Evolutionary conservation across 2,113 vertebrate genomes (phyloP).

Genomic region (Nibea albiflora): DNA sequence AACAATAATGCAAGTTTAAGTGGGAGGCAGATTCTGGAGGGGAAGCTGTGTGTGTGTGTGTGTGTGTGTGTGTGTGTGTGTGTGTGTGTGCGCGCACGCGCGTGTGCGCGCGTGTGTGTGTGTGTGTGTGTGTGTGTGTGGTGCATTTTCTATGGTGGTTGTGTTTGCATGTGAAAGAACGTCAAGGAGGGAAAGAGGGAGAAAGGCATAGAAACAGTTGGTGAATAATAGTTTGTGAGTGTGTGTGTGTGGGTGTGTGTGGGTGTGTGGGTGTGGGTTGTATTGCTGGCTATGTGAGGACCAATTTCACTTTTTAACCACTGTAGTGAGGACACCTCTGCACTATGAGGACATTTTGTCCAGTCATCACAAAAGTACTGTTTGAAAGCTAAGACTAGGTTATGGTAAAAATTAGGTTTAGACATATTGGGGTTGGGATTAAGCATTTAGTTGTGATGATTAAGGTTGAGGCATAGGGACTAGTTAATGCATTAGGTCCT

Average conservation of each 20-base stretch:
- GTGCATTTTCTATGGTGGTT: background rate
- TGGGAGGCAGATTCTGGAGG: background rate
- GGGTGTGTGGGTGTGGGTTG: background rate
- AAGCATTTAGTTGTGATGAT: background rate
- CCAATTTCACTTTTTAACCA: background rate
- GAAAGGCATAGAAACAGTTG: constrained; percentile 7
- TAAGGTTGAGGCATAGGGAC: background rate
- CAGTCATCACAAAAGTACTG: background rate
- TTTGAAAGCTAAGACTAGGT: background rate
- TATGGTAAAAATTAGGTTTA: too few species aligned
- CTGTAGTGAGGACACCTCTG: background rate
- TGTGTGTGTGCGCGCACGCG: too few species aligned
- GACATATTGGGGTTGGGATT: background rate
- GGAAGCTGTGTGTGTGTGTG: background rate
- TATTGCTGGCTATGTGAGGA: background rate
- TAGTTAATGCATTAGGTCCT: background rate
- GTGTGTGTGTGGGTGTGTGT: constrained; percentile 2
- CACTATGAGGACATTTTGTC: background rate
- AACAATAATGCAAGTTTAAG: constrained; percentile 29
- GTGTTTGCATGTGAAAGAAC: constrained; percentile 60
- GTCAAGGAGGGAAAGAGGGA: constrained; percentile 7
- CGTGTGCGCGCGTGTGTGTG: background rate
- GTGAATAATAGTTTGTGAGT: constrained; percentile 38
- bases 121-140: constrained; percentile 1
- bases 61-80: constrained; percentile 6